A percentile compares a stretch with the other conserved stretches of the same genome.
Evolutionary conservation across 1,140 invertebrate genomes (phyloP).

Genomic region (Helicoverpa zea): DNA sequence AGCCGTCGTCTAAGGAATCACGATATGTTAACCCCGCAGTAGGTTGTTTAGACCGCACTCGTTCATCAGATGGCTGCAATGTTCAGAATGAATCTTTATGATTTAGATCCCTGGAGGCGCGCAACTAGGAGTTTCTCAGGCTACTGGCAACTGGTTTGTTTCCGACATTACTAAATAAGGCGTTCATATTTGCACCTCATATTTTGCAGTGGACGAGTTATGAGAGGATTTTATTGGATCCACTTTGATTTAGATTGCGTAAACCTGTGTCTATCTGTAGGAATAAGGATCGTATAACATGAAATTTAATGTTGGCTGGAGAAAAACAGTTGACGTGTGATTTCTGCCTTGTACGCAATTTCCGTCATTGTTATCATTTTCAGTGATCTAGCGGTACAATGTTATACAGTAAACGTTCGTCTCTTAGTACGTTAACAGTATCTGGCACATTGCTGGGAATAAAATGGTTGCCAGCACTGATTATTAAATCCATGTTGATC

Average conservation of each 20-base stretch:
- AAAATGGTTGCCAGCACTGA: background rate
- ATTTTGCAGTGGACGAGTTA: conserved; percentile 56
- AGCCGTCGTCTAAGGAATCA: conserved; percentile 40
- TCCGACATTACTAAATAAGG: conserved; percentile 79
- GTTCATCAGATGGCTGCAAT: conserved; percentile 66
- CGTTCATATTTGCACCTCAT: conserved; percentile 75
- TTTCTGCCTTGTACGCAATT: background rate
- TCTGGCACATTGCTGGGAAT: background rate
- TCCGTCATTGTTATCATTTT: background rate
- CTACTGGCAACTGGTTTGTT: conserved; percentile 76
- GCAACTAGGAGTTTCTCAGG: conserved; percentile 79
- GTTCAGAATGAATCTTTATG: conserved; percentile 74
- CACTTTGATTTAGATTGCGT: conserved; percentile 45
- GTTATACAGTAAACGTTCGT: no score
- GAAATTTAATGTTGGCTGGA: conserved; percentile 22
- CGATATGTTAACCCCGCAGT: conserved; percentile 53
- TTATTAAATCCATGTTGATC: conserved; percentile 7
- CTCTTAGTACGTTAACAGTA: background rate
- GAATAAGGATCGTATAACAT: conserved; percentile 25
- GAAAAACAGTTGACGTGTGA: conserved; percentile 14
- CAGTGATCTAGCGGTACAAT: no score
- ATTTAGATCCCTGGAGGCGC: conserved; percentile 71
- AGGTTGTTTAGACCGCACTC: conserved; percentile 55
- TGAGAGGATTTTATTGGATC: conserved; percentile 40
- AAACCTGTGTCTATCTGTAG: conserved; percentile 25